Evolutionary conservation across 2,797 vertebrate species (phyloP), one percentile per base, ranked within the genome.

Genomic region (Pelochelys cantorii): DNA sequence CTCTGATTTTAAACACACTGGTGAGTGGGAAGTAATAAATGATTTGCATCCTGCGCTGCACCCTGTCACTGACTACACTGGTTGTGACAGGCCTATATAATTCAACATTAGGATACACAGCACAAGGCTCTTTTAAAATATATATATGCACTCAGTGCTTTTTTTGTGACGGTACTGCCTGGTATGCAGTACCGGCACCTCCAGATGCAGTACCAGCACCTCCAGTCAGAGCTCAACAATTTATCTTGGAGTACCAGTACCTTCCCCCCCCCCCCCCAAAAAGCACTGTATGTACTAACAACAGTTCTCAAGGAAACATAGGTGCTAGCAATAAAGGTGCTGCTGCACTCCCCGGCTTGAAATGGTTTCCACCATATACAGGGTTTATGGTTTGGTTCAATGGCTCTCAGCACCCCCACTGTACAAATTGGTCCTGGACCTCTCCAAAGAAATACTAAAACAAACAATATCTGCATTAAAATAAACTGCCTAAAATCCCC

Each of bases 1-100:
- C 90, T 86, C 92, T 92, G 93, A 86, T 83, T 95, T 84, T 53
- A 95, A 95, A 85, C 89, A 87, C 62, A 94, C 7, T 71, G 87
- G 60, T 84, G 74, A 90, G 48, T 52, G 71, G 86, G 37, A 85
- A 15, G 55, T 60, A 25, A 0, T 82, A 91, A 91, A 37, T 57
- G 88, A 85, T 74, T 48, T 52, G 53, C 57, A 79, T 74, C 88
- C 93, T 81, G 65, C 68, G 82, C 27, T 81, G 84, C 84, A 92
- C 29, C 0, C 65, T 37, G 0, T 74, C 84, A 90, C 79, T 74
- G 89, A 92, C 83, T 94, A 88, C 71, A 92, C 42, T 31, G 31
- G 62, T 0, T 81, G 53, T 14, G 86, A 90, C 0, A 93, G 81
- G 71, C 59, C 37, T 77, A 90, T n/a, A 84, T 4, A 83, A 91